These are phyloP conservation scores for Mystacornis crossleyi DNA, from an alignment of 2,113 vertebrate species.

Conservation along the genomic window DNA sequence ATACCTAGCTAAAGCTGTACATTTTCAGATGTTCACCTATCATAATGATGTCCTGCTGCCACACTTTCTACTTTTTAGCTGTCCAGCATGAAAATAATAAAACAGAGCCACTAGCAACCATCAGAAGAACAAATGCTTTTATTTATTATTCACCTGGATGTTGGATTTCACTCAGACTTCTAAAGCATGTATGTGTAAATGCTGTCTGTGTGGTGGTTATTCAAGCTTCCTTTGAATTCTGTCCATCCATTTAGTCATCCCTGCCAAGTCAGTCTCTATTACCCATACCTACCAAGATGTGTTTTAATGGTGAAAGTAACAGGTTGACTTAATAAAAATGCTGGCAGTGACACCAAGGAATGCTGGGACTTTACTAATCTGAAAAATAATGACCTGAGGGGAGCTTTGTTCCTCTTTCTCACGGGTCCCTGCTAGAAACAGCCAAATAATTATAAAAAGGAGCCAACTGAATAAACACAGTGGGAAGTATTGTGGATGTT, in stretches of 20 bases:
- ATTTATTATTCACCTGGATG: slow-evolving; percentile 55
- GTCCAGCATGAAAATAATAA: slow-evolving; percentile 26
- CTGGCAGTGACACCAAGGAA: slow-evolving; percentile 4
- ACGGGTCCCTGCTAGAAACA: background rate
- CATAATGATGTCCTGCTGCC: slow-evolving; percentile 38
- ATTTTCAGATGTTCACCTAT: slow-evolving; percentile 5
- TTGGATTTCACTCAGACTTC: slow-evolving; percentile 20
- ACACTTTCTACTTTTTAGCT: background rate
- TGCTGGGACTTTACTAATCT: slow-evolving; percentile 17
- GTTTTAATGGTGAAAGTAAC: slow-evolving; percentile 9
- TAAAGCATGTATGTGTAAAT: slow-evolving; percentile 19
- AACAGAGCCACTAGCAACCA: slow-evolving; percentile 7
- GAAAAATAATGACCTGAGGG: background rate
- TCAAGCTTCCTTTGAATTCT: slow-evolving; percentile 17
- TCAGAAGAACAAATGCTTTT: slow-evolving; percentile 51
- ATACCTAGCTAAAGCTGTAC: background rate
- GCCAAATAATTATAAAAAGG: slow-evolving; percentile 20
- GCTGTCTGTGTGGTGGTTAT: background rate
- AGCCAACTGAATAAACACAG: slow-evolving; percentile 13
- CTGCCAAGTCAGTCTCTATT: slow-evolving; percentile 5
- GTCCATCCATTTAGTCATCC: background rate
- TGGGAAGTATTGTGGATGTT: background rate
- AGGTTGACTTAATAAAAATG: slow-evolving; percentile 15
- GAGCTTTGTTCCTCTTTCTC: slow-evolving; percentile 23
- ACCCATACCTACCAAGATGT: background rate